A percentile compares a stretch with the other conserved stretches of the same genome.
Evolutionary conservation across 2,888 invertebrate species (phyloP).

Genomic region (Amiota communis): DNA sequence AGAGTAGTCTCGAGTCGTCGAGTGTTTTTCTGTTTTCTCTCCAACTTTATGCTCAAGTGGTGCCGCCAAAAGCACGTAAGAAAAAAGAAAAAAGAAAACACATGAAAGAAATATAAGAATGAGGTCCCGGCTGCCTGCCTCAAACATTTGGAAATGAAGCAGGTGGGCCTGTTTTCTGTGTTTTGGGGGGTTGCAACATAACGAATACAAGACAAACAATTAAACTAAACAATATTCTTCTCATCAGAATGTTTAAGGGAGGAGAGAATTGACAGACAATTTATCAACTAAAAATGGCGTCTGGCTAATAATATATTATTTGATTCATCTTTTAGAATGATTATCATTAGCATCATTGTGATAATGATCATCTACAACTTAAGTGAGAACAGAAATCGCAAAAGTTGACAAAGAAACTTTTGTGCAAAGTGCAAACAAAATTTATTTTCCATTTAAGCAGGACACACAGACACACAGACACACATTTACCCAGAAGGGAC

Average conservation of each 20-base stretch:
- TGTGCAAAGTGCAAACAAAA: slow-evolving; percentile 59
- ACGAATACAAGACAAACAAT: slow-evolving; percentile 15
- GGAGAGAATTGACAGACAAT: background rate
- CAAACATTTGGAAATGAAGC: background rate
- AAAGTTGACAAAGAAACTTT: slow-evolving; percentile 36
- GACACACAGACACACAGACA: slow-evolving; percentile 28
- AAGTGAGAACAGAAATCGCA: slow-evolving; percentile 34
- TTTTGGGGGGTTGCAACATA: slow-evolving; percentile 16
- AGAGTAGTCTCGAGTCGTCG: background rate
- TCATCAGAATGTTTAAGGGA: background rate
- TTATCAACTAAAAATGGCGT: background rate
- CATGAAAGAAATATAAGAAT: background rate
- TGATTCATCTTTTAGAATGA: background rate
- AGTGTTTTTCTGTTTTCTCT: slow-evolving; percentile 22
- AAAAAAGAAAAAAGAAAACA: background rate
- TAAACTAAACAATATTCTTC: background rate
- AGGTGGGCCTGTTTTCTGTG: background rate
- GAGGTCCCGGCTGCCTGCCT: too few species aligned
- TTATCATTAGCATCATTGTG: background rate
- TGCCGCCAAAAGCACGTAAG: background rate
- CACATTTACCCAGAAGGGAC: slow-evolving; percentile 33
- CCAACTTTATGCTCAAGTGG: background rate
- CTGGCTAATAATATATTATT: slow-evolving; percentile 8
- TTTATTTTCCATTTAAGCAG: slow-evolving; percentile 63
- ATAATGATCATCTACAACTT: background rate